A percentile compares a stretch with the other conserved stretches of the same genome.
phyloP scores from a whole-genome alignment of 1,140 invertebrate genomes.

The Drosophila bocqueti region DNA sequence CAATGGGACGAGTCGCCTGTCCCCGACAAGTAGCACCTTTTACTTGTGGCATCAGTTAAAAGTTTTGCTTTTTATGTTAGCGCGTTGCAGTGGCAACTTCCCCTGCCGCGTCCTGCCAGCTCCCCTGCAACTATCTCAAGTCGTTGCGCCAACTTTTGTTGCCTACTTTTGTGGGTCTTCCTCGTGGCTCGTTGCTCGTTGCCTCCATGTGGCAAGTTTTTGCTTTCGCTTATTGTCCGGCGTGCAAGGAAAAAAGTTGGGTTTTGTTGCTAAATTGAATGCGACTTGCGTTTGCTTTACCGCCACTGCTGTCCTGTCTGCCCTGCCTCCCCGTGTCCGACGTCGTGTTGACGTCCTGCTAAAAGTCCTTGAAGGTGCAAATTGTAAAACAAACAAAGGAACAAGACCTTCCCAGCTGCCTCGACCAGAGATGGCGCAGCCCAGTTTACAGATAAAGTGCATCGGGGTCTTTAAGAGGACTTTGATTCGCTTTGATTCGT shows the following conservation, averaged over 20 bases:
- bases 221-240: slow-evolving; percentile 72
- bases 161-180: slow-evolving; percentile 45
- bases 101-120: neutral
- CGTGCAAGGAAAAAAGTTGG: slow-evolving; percentile 55
- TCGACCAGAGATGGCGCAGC: slow-evolving; percentile 15
- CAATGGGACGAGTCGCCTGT: slow-evolving; percentile 61
- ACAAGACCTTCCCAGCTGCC: slow-evolving; percentile 32
- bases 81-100: slow-evolving; percentile 63
- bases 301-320: neutral
- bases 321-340: slow-evolving; percentile 17
- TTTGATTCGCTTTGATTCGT: neutral
- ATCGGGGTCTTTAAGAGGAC: slow-evolving; percentile 1
- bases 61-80: slow-evolving; percentile 78
- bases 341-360: slow-evolving; percentile 48
- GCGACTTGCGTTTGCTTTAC: slow-evolving; percentile 65
- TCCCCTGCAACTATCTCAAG: slow-evolving; percentile 54
- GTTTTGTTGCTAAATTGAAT: slow-evolving; percentile 79
- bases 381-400: slow-evolving; percentile 51
- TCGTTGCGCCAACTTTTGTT: slow-evolving; percentile 63
- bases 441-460: slow-evolving; percentile 29
- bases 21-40: slow-evolving; percentile 77
- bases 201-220: slow-evolving; percentile 52
- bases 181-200: slow-evolving; percentile 2
- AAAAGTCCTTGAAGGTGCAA: slow-evolving; percentile 57
- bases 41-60: slow-evolving; percentile 78